Conservation (phyloP, 2,888 invertebrate genomes). For the Netelia melanura region DNA sequence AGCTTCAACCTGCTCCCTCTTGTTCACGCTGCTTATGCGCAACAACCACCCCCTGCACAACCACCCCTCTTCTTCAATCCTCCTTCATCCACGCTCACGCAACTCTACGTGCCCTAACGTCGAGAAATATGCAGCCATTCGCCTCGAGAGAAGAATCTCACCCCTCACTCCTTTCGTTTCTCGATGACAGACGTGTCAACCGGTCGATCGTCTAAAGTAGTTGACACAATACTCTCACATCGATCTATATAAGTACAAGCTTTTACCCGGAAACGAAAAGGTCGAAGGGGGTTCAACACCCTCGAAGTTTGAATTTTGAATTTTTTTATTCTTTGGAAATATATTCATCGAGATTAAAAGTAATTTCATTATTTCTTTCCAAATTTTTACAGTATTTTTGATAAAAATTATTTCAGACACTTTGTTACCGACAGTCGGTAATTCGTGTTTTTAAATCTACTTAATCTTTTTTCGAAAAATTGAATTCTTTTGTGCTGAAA, state of each 20-base stretch:
- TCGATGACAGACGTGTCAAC: constrained; percentile 32
- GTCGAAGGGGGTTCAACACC: too few relatives aligned
- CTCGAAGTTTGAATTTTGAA: too few relatives aligned
- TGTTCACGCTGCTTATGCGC: constrained; percentile 53
- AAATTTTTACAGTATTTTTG: too few relatives aligned
- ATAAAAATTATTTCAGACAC: too few relatives aligned
- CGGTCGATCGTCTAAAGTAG: constrained; percentile 36
- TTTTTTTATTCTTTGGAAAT: too few relatives aligned
- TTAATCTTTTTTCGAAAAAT: too few relatives aligned
- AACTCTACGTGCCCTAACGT: constrained; percentile 6
- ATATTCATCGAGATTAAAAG: too few relatives aligned
- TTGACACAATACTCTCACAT: constrained; percentile 29
- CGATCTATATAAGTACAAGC: constrained; percentile 3
- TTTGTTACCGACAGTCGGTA: too few relatives aligned
- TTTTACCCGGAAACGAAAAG: too few relatives aligned
- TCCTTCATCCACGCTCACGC: neutral
- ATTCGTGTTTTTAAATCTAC: too few relatives aligned
- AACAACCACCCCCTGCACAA: constrained; percentile 33
- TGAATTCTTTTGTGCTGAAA: too few relatives aligned
- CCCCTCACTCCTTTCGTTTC: constrained; percentile 1
- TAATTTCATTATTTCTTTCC: too few relatives aligned
- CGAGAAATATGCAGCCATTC: constrained; percentile 43
- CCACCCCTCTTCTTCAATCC: neutral
- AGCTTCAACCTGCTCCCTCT: constrained; percentile 36
- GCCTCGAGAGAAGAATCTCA: constrained; percentile 12